phyloP scores from a whole-genome alignment of 2,888 invertebrate genomes.

The Drosophila subquinaria region DNA sequence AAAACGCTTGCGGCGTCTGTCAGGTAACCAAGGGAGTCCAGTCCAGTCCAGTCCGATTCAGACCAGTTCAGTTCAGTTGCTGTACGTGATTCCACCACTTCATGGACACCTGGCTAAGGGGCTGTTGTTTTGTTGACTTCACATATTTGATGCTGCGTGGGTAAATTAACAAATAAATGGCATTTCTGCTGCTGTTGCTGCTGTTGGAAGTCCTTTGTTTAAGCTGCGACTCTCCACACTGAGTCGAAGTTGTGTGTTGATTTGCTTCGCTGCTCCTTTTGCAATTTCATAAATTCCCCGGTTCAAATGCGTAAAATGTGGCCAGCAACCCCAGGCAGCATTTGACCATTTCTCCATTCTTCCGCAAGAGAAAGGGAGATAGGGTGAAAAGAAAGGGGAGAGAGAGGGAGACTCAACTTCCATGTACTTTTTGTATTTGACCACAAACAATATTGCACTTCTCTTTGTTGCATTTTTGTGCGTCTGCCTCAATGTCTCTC shows the following conservation, averaged over 20 bases:
- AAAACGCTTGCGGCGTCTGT: constrained; percentile 52
- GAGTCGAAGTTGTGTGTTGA: constrained; percentile 43
- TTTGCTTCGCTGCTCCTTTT: constrained; percentile 59
- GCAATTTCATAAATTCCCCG: constrained; percentile 73
- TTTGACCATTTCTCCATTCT: constrained; percentile 16
- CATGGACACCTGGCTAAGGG: constrained; percentile 18
- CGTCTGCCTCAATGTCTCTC: constrained; percentile 8
- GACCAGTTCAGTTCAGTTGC: constrained; percentile 1
- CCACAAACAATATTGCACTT: constrained; percentile 70
- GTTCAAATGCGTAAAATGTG: constrained; percentile 73
- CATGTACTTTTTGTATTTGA: constrained; percentile 57
- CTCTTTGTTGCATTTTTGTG: constrained; percentile 68
- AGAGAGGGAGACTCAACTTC: background rate
- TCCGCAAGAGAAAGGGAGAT: background rate
- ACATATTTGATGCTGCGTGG: constrained; percentile 77
- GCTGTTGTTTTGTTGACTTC: constrained; percentile 59
- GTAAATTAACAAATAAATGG: constrained; percentile 79
- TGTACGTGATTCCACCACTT: constrained; percentile 20
- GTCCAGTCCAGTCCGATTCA: background rate
- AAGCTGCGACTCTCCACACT: constrained; percentile 9
- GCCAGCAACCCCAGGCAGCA: constrained; percentile 41
- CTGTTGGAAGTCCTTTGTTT: constrained; percentile 36
- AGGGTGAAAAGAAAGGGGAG: constrained; percentile 3
- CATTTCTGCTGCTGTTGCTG: constrained; percentile 54
- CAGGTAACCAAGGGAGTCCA: constrained; percentile 23